A percentile compares a stretch with the other conserved stretches of the same genome.
Evolutionary conservation across 2,113 vertebrate species (phyloP).

Genomic region (Pogonocichla stellata): DNA sequence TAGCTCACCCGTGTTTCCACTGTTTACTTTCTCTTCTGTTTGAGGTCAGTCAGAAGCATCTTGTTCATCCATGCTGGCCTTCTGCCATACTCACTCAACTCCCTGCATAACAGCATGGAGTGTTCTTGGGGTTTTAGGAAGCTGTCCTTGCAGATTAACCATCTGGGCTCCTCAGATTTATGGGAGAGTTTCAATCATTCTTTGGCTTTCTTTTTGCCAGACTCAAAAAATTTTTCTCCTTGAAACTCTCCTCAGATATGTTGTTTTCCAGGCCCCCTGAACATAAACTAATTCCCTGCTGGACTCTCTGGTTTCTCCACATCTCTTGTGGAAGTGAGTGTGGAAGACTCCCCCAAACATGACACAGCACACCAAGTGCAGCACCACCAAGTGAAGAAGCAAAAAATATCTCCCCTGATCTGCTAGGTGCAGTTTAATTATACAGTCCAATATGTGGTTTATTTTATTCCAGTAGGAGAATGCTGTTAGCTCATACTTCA

Average conservation of each 20-base stretch:
- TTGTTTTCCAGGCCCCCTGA: background rate
- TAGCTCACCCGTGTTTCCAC: background rate
- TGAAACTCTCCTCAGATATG: background rate
- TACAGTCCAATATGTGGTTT: rapidly evolving
- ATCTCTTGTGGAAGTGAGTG: background rate
- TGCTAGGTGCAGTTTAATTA: background rate
- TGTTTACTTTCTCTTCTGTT: background rate
- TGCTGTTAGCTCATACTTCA: background rate
- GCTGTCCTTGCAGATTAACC: background rate
- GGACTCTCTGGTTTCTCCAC: background rate
- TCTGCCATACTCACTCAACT: background rate
- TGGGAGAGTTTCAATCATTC: background rate
- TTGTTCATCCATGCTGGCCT: background rate
- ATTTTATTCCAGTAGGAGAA: background rate
- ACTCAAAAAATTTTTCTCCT: background rate
- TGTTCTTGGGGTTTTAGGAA: background rate
- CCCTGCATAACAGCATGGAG: background rate
- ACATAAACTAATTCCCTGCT: background rate
- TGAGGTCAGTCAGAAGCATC: background rate
- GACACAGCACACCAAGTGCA: background rate
- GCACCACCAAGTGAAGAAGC: background rate
- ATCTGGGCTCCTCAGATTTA: background rate
- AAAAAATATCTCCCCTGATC: background rate
- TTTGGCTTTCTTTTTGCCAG: background rate
- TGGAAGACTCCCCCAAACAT: background rate